Base-by-base conservation (phyloP, 2,113 vertebrate species). In the Alouatta palliata region DNA sequence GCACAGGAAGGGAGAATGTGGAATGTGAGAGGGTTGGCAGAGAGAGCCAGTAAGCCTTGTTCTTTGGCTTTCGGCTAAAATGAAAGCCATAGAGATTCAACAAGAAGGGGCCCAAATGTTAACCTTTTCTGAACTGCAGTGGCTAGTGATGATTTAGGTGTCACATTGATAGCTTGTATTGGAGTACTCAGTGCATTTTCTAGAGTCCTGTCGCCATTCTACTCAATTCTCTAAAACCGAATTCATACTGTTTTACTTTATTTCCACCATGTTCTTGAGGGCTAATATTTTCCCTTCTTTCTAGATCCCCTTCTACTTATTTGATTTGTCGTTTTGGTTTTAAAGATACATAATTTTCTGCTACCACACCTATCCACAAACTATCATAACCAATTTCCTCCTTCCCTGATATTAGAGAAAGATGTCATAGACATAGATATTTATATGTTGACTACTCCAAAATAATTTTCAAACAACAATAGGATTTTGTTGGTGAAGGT, bases 21-120 rank as follows among this genome's bases (percentile, higher is more conserved):
- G 91, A 93, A 90, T 96, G 88, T 94, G 92, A 76, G 88, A 96
- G 80, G 85, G 49, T 77, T 95, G 77, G 64, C 91, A 91, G 56
- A 89, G 90, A 95, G 45, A 93, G 37, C 87, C 79, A 96, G 68
- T 61, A 47, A 95, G 70, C 64, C n/a, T 89, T 73, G 32, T 96
- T 96, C 70, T 94, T 94, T 93, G 71, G 68, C 87, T 96, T 93
- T 81, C 81, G 68, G 82, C 61, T 91, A 79, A 45, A 96, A 73
- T 93, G 75, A 95, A 61, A 71, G 52, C 49, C 64, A 75, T 45
- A 66, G 83, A 96, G n/a, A 95, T 87, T 95, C 9, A 61, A 8
- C 75, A 52, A 68, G 94, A 80, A 90, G 80, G 75, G 56, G 66
- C 52, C 40, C 76, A 85, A 90, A 10, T 92, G 35, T 93, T 97